phyloP scores from a whole-genome alignment of 1,140 invertebrate genomes.

The Periplaneta americana region DNA sequence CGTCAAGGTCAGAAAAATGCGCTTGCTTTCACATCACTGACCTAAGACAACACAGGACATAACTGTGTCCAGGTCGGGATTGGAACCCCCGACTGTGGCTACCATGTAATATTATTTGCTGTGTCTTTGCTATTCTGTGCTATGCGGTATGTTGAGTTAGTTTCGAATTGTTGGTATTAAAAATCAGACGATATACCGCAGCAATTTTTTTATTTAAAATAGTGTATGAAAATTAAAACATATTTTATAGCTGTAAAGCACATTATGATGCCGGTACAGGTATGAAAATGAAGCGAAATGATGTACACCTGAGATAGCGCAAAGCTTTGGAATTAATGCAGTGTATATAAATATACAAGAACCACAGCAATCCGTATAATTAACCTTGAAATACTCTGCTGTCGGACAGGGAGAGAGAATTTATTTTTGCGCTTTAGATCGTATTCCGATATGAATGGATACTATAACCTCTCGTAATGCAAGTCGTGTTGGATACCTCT shows the following conservation, averaged over 20 bases:
- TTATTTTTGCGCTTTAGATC: not conserved
- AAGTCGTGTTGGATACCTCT: too few relatives aligned
- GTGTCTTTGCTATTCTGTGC: too few relatives aligned
- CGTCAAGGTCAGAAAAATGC: too few relatives aligned
- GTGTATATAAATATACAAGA: not conserved
- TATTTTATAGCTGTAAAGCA: not conserved
- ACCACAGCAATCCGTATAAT: not conserved
- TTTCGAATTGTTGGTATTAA: too few relatives aligned
- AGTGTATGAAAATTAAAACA: not conserved
- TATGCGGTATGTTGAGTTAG: too few relatives aligned
- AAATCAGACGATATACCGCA: too few relatives aligned
- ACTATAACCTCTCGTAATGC: not conserved
- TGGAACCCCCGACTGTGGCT: too few relatives aligned
- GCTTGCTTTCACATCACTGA: too few relatives aligned
- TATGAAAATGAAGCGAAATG: not conserved
- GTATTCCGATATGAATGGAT: not conserved
- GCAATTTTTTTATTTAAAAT: too few relatives aligned
- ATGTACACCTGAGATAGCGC: not conserved
- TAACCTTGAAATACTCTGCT: not conserved
- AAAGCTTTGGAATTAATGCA: not conserved
- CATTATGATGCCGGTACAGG: not conserved
- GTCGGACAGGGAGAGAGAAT: not conserved
- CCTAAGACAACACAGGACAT: too few relatives aligned
- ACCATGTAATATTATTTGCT: too few relatives aligned
- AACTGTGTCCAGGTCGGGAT: too few relatives aligned